These are phyloP conservation scores for Hypselothyrea guttata DNA, from an alignment of 2,888 invertebrate species.

Conservation along the genomic window DNA sequence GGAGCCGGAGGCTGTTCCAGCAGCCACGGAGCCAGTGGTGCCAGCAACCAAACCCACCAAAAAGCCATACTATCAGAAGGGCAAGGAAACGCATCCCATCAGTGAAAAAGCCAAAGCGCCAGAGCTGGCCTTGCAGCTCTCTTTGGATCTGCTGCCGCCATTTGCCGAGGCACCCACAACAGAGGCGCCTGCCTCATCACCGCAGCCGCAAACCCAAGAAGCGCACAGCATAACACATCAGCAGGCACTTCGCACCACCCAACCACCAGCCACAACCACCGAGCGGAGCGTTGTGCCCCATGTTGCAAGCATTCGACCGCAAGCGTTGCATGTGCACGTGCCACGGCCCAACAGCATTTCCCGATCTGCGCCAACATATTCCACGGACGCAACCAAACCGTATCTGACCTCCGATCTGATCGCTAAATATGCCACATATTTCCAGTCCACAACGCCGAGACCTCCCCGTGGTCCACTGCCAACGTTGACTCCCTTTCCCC, in stretches of 20 bases:
- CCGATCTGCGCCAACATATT: conserved; percentile 12
- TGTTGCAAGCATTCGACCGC: conserved; percentile 15
- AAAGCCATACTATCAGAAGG: conserved; percentile 51
- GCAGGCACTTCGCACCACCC: conserved; percentile 17
- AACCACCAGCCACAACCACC: conserved; percentile 1
- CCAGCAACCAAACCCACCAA: conserved; percentile 58
- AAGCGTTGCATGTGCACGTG: conserved; percentile 18
- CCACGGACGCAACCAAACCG: conserved; percentile 7
- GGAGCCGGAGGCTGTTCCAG: conserved; percentile 37
- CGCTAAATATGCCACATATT: conserved; percentile 61
- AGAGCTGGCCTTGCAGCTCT: conserved; percentile 21
- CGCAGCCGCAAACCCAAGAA: conserved; percentile 18
- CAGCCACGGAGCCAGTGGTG: conserved; percentile 15
- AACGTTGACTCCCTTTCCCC: conserved; percentile 74
- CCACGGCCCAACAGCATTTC: conserved; percentile 19
- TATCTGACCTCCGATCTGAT: conserved; percentile 35
- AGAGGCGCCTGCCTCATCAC: conserved; percentile 1
- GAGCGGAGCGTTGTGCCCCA: conserved; percentile 16
- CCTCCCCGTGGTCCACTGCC: conserved; percentile 70
- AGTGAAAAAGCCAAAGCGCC: conserved; percentile 33
- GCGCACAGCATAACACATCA: conserved; percentile 27
- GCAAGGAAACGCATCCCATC: conserved; percentile 39
- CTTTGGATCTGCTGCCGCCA: conserved; percentile 63
- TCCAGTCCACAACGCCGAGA: conserved; percentile 59
- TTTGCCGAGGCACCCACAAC: conserved; percentile 40